phyloP scores from a whole-genome alignment of 2,888 invertebrate species.

The Chaetoderma sp. region DNA sequence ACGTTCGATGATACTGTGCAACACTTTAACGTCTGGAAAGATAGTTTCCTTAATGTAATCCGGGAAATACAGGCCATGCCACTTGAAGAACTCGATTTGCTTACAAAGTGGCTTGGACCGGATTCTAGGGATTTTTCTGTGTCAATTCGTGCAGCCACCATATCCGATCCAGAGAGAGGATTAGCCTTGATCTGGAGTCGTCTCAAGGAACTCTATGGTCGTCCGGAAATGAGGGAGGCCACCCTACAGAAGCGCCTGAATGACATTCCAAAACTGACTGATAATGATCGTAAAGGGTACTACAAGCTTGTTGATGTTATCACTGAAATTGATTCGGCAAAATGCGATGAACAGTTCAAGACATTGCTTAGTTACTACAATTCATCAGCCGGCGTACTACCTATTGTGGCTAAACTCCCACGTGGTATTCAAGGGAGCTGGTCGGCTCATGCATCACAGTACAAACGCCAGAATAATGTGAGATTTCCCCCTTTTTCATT shows the following conservation, averaged over 20 bases:
- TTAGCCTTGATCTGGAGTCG: conserved; percentile 22
- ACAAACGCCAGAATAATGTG: conserved; percentile 6
- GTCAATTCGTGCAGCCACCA: conserved; percentile 10
- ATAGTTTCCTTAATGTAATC: conserved; percentile 11
- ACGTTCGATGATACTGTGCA: conserved; percentile 15
- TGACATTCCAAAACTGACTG: conserved; percentile 18
- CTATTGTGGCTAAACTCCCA: conserved; percentile 29
- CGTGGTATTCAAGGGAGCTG: conserved; percentile 24
- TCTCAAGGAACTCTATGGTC: conserved; percentile 26
- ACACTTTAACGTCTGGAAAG: conserved; percentile 5
- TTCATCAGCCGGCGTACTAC: conserved; percentile 17
- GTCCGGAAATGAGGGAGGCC: conserved; percentile 20
- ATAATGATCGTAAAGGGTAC: conserved; percentile 17
- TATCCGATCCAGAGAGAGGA: conserved; percentile 11
- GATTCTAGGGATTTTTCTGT: conserved; percentile 14
- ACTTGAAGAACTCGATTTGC: conserved; percentile 19
- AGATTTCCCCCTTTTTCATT: conserved; percentile 32
- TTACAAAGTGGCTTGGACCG: conserved; percentile 24
- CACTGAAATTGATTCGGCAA: conserved; percentile 29
- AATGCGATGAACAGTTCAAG: conserved; percentile 23
- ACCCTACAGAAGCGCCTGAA: conserved; percentile 15
- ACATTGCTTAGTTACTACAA: conserved; percentile 24
- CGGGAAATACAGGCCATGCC: conserved; percentile 12
- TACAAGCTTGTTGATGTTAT: conserved; percentile 31
- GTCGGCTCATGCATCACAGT: conserved; percentile 21